These are phyloP conservation scores for Protonibea diacanthus DNA, from an alignment of 2,797 vertebrate species.

Conservation along the genomic window DNA sequence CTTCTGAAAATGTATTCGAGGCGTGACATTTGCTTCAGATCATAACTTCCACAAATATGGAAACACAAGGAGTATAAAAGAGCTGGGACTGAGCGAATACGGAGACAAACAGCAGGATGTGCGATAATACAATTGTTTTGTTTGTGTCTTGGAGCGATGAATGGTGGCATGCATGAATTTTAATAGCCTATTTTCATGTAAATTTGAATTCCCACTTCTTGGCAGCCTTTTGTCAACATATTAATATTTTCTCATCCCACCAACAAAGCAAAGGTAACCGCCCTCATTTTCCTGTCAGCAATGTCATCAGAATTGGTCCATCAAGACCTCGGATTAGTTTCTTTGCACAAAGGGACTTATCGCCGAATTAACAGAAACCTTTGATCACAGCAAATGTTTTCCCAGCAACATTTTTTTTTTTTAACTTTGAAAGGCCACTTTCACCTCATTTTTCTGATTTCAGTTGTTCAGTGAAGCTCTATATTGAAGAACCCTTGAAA, in stretches of 20 bases:
- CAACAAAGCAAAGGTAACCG: constrained; percentile 56
- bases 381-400: constrained; percentile 4
- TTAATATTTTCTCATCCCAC: constrained; percentile 64
- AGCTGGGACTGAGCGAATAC: constrained; percentile 52
- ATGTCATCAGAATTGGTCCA: constrained; percentile 44
- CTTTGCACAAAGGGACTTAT: constrained; percentile 32
- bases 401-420: not conserved
- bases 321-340: constrained; percentile 39
- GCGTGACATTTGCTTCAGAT: constrained; percentile 56
- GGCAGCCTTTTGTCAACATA: constrained; percentile 72
- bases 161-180: constrained; percentile 70
- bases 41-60: constrained; percentile 66
- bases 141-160: constrained; percentile 74
- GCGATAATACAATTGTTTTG: constrained; percentile 72
- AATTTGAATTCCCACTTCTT: constrained; percentile 71
- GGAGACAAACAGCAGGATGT: constrained; percentile 69
- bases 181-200: constrained; percentile 81
- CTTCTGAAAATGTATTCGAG: constrained; percentile 49
- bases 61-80: constrained; percentile 55
- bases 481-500: not conserved
- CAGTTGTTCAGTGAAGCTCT: not conserved
- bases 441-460: constrained; percentile 1
- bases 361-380: constrained; percentile 25
- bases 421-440: constrained; percentile 8
- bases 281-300: constrained; percentile 58